Conservation (phyloP, 1,140 invertebrate species). For the Polypedilum pembai region DNA sequence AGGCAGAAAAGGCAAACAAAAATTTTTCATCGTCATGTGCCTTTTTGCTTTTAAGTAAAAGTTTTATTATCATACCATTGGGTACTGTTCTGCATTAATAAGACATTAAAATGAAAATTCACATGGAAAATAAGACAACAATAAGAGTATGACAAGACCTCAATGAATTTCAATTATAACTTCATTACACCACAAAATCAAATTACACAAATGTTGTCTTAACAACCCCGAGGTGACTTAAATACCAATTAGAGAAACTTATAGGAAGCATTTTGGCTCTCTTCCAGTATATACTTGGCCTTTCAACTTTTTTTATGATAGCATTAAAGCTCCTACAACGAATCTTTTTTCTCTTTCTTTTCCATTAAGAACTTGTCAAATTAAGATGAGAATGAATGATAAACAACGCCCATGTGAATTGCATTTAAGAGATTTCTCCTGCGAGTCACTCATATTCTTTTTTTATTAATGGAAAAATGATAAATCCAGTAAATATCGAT, state of each 20-base stretch:
- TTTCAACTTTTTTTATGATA: background rate
- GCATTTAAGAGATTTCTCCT: background rate
- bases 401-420: background rate
- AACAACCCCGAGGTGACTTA: background rate
- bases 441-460: too few species aligned
- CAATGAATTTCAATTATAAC: slow-evolving; percentile 14
- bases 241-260: background rate
- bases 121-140: background rate
- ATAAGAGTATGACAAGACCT: background rate
- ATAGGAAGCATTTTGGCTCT: background rate
- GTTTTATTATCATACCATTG: background rate
- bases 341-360: background rate
- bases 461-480: too few species aligned
- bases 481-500: too few species aligned
- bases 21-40: too few species aligned
- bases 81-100: background rate
- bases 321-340: background rate
- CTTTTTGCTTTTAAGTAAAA: too few species aligned
- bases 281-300: background rate
- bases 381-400: background rate
- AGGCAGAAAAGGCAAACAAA: too few species aligned
- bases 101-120: background rate
- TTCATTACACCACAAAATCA: background rate
- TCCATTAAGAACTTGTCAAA: background rate
- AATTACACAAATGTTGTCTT: background rate